Evolutionary conservation across 2,113 vertebrate genomes (phyloP).

Genomic region (Egretta garzetta): DNA sequence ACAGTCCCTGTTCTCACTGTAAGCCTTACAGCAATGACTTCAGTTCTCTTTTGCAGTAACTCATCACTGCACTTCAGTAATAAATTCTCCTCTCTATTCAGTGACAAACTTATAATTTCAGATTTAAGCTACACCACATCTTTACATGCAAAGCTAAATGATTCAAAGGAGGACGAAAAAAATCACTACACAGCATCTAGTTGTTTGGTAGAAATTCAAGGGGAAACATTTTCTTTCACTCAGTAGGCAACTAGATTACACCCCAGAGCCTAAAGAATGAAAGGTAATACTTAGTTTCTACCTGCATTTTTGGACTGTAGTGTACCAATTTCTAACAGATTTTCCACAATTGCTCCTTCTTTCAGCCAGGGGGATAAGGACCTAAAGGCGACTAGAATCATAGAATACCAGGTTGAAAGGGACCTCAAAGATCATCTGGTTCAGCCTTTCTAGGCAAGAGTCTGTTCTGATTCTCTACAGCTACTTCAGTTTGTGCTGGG

Average conservation of each 20-base stretch:
- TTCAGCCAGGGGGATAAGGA: neutral
- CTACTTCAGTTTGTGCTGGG: neutral
- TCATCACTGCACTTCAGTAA: neutral
- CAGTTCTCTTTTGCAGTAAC: neutral
- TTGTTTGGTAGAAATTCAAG: neutral
- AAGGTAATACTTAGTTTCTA: neutral
- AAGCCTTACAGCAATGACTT: neutral
- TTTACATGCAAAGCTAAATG: neutral
- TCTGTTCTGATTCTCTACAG: neutral
- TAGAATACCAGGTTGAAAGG: too few species aligned
- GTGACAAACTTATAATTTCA: neutral
- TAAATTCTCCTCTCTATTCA: neutral
- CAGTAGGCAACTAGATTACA: neutral
- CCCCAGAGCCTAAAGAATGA: neutral
- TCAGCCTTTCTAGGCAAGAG: too few species aligned
- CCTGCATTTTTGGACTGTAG: neutral
- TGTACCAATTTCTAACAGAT: neutral
- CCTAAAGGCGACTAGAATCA: neutral
- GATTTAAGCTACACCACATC: neutral
- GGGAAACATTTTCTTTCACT: neutral
- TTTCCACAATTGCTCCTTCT: neutral
- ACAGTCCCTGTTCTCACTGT: neutral
- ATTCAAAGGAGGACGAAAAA: slow-evolving; percentile 1
- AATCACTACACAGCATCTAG: neutral
- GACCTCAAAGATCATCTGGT: too few species aligned